Percentiles rank a stretch among this genome's conserved stretches.
Conservation (phyloP, 2,888 invertebrate genomes). For the Heteromurus nitidus region DNA sequence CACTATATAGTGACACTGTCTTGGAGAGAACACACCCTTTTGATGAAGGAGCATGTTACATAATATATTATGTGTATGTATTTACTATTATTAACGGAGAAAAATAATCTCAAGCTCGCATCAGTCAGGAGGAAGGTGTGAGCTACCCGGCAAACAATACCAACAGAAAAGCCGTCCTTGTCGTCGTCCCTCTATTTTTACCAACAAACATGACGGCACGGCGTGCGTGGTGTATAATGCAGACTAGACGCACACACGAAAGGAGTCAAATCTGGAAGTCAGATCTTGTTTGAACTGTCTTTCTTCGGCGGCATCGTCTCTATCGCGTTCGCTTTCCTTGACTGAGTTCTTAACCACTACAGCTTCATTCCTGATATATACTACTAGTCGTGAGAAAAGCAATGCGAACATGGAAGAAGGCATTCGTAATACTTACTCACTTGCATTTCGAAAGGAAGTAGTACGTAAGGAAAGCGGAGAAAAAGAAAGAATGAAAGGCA, state of each 20-base stretch:
- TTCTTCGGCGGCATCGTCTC: background rate
- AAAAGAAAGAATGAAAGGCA: no score
- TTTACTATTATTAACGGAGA: background rate
- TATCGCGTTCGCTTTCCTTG: background rate
- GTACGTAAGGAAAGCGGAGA: no score
- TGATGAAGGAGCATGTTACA: no score
- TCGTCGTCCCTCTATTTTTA: background rate
- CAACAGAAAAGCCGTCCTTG: background rate
- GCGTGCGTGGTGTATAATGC: no score
- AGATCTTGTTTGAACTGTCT: background rate
- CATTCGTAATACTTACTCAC: no score
- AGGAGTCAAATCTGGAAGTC: background rate
- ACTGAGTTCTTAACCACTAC: background rate
- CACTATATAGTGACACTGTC: background rate
- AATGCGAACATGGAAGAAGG: no score
- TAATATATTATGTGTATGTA: no score
- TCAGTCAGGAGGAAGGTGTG: background rate
- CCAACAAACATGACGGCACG: background rate
- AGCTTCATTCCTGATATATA: background rate
- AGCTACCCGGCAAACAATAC: background rate
- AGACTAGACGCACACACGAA: conserved; percentile 1
- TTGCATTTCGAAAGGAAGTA: no score
- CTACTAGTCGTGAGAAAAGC: background rate
- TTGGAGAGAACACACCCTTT: no score
- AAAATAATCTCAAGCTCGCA: no score